phyloP scores from a whole-genome alignment of 2,888 invertebrate genomes.

The Chironomus tentans region DNA sequence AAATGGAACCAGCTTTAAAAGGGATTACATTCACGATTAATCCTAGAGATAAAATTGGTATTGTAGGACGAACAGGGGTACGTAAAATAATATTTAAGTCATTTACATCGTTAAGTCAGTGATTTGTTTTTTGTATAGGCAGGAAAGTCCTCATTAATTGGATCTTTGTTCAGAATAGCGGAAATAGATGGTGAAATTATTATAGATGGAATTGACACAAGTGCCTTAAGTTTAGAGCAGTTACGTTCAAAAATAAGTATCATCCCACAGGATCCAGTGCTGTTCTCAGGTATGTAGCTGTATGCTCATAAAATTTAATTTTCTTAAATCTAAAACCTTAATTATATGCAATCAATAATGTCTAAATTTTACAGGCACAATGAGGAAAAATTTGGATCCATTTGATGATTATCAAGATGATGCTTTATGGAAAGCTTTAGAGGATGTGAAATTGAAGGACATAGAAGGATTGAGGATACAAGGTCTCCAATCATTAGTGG shows the following conservation, averaged over 20 bases:
- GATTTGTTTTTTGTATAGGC: conserved; percentile 40
- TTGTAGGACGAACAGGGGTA: conserved; percentile 52
- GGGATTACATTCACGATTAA: conserved; percentile 51
- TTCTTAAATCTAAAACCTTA: too few species aligned
- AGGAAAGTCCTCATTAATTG: conserved; percentile 63
- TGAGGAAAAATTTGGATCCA: conserved; percentile 61
- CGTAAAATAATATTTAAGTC: not conserved
- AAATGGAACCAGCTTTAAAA: conserved; percentile 70
- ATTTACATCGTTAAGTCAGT: conserved; percentile 44
- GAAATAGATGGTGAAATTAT: conserved; percentile 54
- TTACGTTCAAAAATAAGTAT: conserved; percentile 54
- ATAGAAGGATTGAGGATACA: conserved; percentile 40
- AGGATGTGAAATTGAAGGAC: conserved; percentile 58
- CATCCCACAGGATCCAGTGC: conserved; percentile 49
- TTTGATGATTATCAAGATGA: conserved; percentile 61
- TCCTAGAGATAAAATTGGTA: conserved; percentile 49
- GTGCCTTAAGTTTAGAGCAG: conserved; percentile 49
- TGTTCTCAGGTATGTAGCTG: conserved; percentile 35
- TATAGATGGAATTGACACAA: conserved; percentile 59
- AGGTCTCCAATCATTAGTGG: conserved; percentile 47
- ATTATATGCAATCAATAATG: too few species aligned
- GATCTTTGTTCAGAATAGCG: conserved; percentile 49
- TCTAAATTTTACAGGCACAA: conserved; percentile 42
- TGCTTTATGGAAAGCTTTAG: conserved; percentile 59
- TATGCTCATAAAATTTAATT: too few species aligned